Base-by-base conservation (phyloP, 2,888 invertebrate species). In the Ormia ochracea region DNA sequence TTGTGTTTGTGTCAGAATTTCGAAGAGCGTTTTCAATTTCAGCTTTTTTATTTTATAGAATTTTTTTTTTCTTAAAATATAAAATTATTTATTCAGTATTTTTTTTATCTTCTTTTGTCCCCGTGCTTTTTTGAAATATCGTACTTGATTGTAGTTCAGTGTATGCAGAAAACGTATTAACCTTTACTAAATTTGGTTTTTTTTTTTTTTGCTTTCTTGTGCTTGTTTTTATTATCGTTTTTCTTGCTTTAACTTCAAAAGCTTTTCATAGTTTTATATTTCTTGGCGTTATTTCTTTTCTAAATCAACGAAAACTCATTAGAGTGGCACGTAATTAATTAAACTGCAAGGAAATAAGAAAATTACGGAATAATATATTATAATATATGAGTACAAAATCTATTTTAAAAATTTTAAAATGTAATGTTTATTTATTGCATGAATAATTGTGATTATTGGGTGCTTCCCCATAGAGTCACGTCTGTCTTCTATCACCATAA, bases 101-200 rank as follows among this genome's bases (percentile, higher is more conserved):
- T 12, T 26, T 12, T 14, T 26, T 14, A 4, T 7, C 38, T 58
- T 50, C 2, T 19, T 33, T 36, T 1, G 5, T 52, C 12, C n/a
- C 41, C 31, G 9, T 45, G 2, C 17, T 66, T 6, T n/a, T 56
- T 61, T 6, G 52, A 38, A 21, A 21, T 23, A 58, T 50, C 61
- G 31, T 58, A 9, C 14, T 41, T 36, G 12, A 28, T 38, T 14
- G 12, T 61, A 12, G n/a, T 19, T 28, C 26, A 38, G 21, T 43
- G 38, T 50, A 54, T 68, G 48, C 23, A 17, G 26, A 54, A 48
- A 76, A 76, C 52, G 68, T 63, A 52, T 76, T 63, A 69, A 68
- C 61, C 72, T 80, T 72, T 58, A 50, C 61, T 76, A 80, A 80
- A 72, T 76, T 76, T 68, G 66, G 80, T 31, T 76, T 76, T 33